Conservation (phyloP, 2,888 invertebrate genomes). For the Metalampra italica region DNA sequence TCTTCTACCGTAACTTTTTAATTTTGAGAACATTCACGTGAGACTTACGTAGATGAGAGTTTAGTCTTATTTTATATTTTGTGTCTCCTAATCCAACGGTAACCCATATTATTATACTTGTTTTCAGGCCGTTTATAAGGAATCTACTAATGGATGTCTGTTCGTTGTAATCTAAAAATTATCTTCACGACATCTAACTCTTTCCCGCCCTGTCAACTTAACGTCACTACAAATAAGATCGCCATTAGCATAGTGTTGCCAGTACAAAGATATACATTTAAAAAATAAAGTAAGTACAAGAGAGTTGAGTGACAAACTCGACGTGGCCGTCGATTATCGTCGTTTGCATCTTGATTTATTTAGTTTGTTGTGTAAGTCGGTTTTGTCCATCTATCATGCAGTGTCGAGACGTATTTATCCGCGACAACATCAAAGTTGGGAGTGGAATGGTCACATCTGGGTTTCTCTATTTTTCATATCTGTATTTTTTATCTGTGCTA, state of each 20-base stretch:
- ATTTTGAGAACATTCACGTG: too few species aligned
- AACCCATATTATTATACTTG: too few species aligned
- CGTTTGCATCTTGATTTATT: slow-evolving; percentile 55
- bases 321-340: slow-evolving; percentile 41
- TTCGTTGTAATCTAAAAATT: neutral
- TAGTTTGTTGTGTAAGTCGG: slow-evolving; percentile 45
- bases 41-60: too few species aligned
- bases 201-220: slow-evolving; percentile 39
- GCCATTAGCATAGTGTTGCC: slow-evolving; percentile 45
- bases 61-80: too few species aligned
- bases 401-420: slow-evolving; percentile 29
- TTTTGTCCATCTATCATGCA: slow-evolving; percentile 54
- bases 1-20: too few species aligned
- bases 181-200: neutral
- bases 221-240: slow-evolving; percentile 36
- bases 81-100: too few species aligned
- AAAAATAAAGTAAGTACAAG: slow-evolving; percentile 1
- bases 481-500: neutral
- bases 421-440: slow-evolving; percentile 35
- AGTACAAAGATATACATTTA: slow-evolving; percentile 24
- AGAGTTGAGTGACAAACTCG: slow-evolving; percentile 55
- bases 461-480: neutral
- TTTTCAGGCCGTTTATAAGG: too few species aligned
- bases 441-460: slow-evolving; percentile 3
- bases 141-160: too few species aligned